phyloP scores from a whole-genome alignment of 2,888 invertebrate species.

The Acanthosepion lycidas region DNA sequence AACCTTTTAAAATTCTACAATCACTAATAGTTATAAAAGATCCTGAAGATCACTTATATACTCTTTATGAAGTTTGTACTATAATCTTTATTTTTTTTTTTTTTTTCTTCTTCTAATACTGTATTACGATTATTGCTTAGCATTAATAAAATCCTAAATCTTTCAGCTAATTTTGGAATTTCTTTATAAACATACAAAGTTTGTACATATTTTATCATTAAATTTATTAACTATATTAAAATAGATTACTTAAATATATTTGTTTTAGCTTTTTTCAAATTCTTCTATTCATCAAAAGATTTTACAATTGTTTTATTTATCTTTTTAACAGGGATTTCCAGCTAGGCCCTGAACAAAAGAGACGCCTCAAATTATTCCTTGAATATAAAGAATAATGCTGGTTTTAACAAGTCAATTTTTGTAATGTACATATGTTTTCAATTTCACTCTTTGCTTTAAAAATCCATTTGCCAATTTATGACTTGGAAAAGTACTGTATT shows the following conservation, averaged over 20 bases:
- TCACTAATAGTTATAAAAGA: too few species aligned
- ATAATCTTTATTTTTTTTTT: too few species aligned
- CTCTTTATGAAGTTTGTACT: too few species aligned
- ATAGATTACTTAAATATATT: too few species aligned
- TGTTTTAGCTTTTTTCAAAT: background rate
- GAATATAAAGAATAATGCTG: slow-evolving; percentile 61
- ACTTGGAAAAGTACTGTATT: background rate
- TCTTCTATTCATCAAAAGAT: background rate
- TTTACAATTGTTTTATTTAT: background rate
- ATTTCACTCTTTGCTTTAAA: background rate
- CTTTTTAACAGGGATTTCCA: slow-evolving; percentile 61
- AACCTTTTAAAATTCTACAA: background rate
- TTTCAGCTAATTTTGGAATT: background rate
- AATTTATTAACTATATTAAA: too few species aligned
- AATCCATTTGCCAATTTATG: background rate
- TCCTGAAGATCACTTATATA: too few species aligned
- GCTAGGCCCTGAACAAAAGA: slow-evolving; percentile 61
- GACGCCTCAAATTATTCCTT: slow-evolving; percentile 64
- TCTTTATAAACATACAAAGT: background rate
- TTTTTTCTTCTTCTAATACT: too few species aligned
- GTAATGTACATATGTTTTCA: background rate
- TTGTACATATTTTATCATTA: background rate
- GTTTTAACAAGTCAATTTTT: background rate
- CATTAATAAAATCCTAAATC: background rate
- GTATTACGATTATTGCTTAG: too few species aligned